Conservation (phyloP, 2,888 invertebrate species). For the Exocentrus adspersus region DNA sequence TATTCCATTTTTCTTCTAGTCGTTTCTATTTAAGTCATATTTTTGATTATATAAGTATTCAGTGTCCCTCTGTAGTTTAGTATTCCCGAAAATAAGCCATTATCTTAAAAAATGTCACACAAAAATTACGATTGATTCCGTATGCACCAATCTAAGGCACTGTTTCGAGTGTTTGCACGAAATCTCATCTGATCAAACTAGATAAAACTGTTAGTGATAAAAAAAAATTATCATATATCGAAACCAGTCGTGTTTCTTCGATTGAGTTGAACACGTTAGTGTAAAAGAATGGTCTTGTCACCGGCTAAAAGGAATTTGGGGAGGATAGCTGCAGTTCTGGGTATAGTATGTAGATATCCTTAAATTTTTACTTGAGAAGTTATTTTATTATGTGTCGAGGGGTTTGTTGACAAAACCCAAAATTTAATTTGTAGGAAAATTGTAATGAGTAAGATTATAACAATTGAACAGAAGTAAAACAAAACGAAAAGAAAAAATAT, state of each 20-base stretch:
- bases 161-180: not conserved
- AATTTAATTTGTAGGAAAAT: too few species aligned
- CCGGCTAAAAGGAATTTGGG: slow-evolving; percentile 1
- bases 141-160: not conserved
- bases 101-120: too few species aligned
- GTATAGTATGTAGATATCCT: slow-evolving; percentile 20
- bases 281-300: slow-evolving; percentile 3
- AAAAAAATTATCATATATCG: not conserved
- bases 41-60: too few species aligned
- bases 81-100: too few species aligned
- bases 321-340: not conserved
- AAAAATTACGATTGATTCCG: too few species aligned
- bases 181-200: not conserved
- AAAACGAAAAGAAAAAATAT: not conserved
- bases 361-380: too few species aligned
- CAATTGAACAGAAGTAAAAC: not conserved
- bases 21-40: too few species aligned
- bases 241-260: not conserved
- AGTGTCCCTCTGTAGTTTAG: too few species aligned
- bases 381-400: too few species aligned
- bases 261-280: not conserved
- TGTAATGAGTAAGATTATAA: not conserved
- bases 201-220: not conserved
- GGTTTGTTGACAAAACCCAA: too few species aligned
- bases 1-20: too few species aligned